Conservation (phyloP, 2,888 invertebrate genomes). For the Zootermopsis nevadensis region DNA sequence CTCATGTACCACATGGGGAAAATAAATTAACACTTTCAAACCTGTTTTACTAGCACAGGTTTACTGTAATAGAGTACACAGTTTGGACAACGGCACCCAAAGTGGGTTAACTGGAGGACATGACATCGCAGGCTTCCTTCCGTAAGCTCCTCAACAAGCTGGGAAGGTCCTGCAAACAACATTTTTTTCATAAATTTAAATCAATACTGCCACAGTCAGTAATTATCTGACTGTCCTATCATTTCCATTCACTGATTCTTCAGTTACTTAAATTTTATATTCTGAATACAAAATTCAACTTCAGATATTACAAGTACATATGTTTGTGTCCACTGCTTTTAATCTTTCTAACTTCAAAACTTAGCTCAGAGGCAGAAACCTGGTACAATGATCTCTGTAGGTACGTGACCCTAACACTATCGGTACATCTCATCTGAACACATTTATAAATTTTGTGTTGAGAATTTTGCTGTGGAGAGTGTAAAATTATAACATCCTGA, state of each 20-base stretch:
- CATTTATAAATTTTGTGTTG: too few relatives aligned
- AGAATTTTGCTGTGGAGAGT: too few relatives aligned
- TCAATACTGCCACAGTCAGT: too few relatives aligned
- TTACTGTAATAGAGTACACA: not conserved
- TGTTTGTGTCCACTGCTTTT: not conserved
- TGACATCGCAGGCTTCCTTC: not conserved
- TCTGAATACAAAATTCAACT: not conserved
- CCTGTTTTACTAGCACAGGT: not conserved
- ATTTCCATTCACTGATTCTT: too few relatives aligned
- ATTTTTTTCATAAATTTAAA: not conserved
- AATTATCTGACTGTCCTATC: too few relatives aligned
- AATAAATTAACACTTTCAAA: not conserved
- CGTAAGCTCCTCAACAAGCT: constrained; percentile 48
- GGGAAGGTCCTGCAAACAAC: constrained; percentile 51
- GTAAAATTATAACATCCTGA: too few relatives aligned
- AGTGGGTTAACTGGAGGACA: not conserved
- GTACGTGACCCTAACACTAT: too few relatives aligned
- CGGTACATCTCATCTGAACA: too few relatives aligned
- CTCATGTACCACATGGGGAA: not conserved
- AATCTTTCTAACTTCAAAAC: too few relatives aligned
- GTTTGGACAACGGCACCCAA: not conserved
- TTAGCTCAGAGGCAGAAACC: too few relatives aligned
- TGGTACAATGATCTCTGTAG: too few relatives aligned
- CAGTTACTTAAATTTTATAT: not conserved
- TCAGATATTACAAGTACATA: not conserved